These are phyloP conservation scores for Helicolenus hilgendorfi DNA, from an alignment of 2,797 vertebrate species.

Conservation along the genomic window DNA sequence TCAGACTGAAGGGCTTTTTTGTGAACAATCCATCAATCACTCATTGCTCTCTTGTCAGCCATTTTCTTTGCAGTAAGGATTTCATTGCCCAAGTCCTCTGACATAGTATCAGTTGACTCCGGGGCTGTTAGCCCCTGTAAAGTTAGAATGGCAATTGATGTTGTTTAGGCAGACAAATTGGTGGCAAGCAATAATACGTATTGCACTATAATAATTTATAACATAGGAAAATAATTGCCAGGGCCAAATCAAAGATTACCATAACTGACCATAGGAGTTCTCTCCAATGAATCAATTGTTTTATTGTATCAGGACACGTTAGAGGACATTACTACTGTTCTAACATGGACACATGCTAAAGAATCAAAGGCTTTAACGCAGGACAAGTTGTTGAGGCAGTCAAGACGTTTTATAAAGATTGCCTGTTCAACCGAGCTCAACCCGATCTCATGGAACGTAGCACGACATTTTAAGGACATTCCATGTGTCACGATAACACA, in stretches of 20 bases:
- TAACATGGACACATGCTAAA: background rate
- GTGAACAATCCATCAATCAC: conserved; percentile 19
- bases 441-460: too few relatives aligned
- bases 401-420: background rate
- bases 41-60: background rate
- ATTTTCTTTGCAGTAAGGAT: background rate
- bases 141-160: background rate
- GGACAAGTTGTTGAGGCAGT: background rate
- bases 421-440: background rate
- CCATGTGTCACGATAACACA: too few relatives aligned
- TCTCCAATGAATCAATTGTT: background rate
- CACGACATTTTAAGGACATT: too few relatives aligned
- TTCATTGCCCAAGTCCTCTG: background rate
- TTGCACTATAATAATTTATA: background rate
- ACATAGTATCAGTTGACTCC: background rate
- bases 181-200: too few relatives aligned
- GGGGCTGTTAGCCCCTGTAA: background rate
- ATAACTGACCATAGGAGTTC: background rate
- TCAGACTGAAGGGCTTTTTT: conserved; percentile 13
- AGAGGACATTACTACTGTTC: background rate
- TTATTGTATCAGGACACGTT: background rate
- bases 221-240: background rate
- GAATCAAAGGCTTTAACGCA: background rate
- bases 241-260: background rate
- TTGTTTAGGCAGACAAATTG: background rate